phyloP scores from a whole-genome alignment of 2,113 vertebrate species.

The Emydocephalus ijimae region DNA sequence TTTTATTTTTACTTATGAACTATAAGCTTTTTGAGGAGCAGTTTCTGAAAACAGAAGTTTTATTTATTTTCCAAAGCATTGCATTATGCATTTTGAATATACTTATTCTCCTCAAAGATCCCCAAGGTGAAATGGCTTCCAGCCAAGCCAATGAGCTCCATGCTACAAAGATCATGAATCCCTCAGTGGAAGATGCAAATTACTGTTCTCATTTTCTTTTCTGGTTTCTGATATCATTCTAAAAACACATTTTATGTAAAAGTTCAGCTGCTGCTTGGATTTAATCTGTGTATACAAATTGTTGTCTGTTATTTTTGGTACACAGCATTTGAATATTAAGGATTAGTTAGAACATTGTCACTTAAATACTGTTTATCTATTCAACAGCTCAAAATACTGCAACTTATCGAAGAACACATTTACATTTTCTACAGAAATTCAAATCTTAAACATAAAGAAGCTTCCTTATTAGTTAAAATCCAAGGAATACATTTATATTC shows the following conservation, averaged over 20 bases:
- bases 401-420: slow-evolving; percentile 8
- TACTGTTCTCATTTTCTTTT: slow-evolving; percentile 24
- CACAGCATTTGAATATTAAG: slow-evolving; percentile 44
- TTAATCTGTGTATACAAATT: slow-evolving; percentile 19
- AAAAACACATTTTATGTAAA: slow-evolving; percentile 28
- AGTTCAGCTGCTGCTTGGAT: slow-evolving; percentile 16
- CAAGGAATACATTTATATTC: slow-evolving; percentile 3
- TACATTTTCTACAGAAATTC: slow-evolving; percentile 27
- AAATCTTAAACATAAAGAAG: slow-evolving; percentile 31
- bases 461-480: not conserved
- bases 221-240: slow-evolving; percentile 30
- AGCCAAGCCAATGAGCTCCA: slow-evolving; percentile 29
- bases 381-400: slow-evolving; percentile 32
- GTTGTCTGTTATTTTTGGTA: slow-evolving; percentile 12
- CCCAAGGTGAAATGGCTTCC: slow-evolving; percentile 28
- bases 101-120: slow-evolving; percentile 6
- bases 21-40: not conserved
- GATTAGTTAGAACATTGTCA: slow-evolving; percentile 33
- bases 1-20: slow-evolving; percentile 3
- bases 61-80: slow-evolving; percentile 5
- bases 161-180: slow-evolving; percentile 42
- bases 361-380: slow-evolving; percentile 35
- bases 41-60: not conserved
- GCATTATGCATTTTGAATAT: slow-evolving; percentile 16
- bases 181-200: slow-evolving; percentile 10